phyloP scores from a whole-genome alignment of 2,888 invertebrate species.

The Tricholauxania praeusta region DNA sequence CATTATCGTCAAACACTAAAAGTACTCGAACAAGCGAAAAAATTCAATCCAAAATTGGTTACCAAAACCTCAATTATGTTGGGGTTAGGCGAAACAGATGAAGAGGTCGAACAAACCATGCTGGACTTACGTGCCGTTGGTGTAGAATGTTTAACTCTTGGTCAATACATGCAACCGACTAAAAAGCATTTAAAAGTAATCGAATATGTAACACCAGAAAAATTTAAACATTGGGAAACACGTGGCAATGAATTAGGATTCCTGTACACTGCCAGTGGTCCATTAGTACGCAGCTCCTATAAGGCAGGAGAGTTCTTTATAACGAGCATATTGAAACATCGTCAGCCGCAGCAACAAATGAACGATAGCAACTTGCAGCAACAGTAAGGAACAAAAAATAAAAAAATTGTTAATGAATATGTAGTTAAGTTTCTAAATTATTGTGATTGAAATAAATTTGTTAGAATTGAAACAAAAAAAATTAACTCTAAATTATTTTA shows the following conservation, averaged over 20 bases:
- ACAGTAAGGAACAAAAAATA: too few relatives aligned
- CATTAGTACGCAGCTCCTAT: slow-evolving; percentile 95
- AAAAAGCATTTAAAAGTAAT: slow-evolving; percentile 93
- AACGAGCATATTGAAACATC: slow-evolving; percentile 79
- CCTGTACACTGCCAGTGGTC: slow-evolving; percentile 96
- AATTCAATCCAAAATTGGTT: slow-evolving; percentile 81
- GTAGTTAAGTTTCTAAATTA: too few relatives aligned
- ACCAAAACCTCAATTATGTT: slow-evolving; percentile 99
- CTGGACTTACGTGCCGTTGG: slow-evolving; percentile 83
- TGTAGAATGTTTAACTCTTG: slow-evolving; percentile 96
- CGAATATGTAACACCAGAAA: slow-evolving; percentile 96
- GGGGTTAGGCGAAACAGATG: slow-evolving; percentile 92
- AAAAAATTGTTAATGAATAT: too few relatives aligned
- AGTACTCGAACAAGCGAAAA: slow-evolving; percentile 86
- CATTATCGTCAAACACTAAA: slow-evolving; percentile 90
- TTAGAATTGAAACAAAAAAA: background rate
- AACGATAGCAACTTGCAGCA: too few relatives aligned
- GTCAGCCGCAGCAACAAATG: slow-evolving; percentile 50
- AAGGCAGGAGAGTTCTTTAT: slow-evolving; percentile 98
- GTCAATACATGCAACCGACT: slow-evolving; percentile 99
- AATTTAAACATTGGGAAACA: slow-evolving; percentile 88
- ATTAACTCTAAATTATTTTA: too few relatives aligned
- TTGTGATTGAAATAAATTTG: background rate
- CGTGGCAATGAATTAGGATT: slow-evolving; percentile 89
- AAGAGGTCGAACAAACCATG: slow-evolving; percentile 88